A percentile compares a stretch with the other conserved stretches of the same genome.
These are phyloP conservation scores for Notiomystis cincta DNA, from an alignment of 2,113 vertebrate species.

Conservation along the genomic window DNA sequence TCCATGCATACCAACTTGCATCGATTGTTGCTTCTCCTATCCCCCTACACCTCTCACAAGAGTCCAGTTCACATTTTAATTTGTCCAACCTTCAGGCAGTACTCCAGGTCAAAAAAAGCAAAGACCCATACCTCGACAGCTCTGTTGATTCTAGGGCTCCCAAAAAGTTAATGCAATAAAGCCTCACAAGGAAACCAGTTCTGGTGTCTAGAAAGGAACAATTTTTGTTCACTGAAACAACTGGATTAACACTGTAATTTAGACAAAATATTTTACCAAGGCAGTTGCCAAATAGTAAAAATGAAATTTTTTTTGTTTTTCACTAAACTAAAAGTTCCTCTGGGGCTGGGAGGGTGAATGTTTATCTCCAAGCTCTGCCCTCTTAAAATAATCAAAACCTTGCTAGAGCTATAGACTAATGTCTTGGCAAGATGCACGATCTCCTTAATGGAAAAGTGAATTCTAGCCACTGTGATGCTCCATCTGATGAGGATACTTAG, in stretches of 20 bases:
- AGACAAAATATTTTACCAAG: not conserved
- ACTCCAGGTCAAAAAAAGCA: not conserved
- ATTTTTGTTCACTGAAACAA: not conserved
- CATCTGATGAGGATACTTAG: constrained; percentile 38
- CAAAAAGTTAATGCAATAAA: not conserved
- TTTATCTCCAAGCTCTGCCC: not conserved
- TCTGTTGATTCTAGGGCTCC: not conserved
- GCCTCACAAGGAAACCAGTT: not conserved
- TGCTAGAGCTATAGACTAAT: not conserved
- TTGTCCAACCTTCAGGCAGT: not conserved
- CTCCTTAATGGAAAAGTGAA: constrained; percentile 18
- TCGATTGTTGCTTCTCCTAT: not conserved
- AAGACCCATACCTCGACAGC: not conserved
- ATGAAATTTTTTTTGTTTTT: not conserved
- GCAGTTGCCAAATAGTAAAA: not conserved
- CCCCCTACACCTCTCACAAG: not conserved
- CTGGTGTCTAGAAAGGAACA: not conserved
- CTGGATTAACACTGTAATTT: not conserved
- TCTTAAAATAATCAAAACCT: not conserved
- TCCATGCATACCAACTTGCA: not conserved
- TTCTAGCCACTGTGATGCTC: not conserved
- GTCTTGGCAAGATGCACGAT: not conserved
- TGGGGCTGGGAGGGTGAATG: not conserved
- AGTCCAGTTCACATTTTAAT: not conserved
- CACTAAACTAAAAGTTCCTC: not conserved